phyloP scores from a whole-genome alignment of 2,888 invertebrate genomes.

The Sinopyrophorus schimmeli region DNA sequence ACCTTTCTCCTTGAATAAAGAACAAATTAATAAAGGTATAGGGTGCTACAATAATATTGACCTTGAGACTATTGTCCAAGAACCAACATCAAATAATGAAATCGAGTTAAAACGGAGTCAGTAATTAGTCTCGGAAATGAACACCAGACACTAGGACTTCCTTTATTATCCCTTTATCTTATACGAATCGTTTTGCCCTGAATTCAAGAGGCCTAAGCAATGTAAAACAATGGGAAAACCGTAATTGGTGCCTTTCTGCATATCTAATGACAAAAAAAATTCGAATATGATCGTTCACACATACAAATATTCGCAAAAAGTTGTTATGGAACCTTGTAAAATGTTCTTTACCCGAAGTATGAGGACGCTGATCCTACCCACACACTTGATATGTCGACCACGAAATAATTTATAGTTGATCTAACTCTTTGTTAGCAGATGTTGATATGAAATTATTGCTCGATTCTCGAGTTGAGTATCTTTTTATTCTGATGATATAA shows the following conservation, averaged over 20 bases:
- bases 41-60: slow-evolving; percentile 17
- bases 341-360: slow-evolving; percentile 23
- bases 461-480: too few relatives aligned
- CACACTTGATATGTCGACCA: slow-evolving; percentile 23
- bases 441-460: too few relatives aligned
- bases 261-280: neutral
- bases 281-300: slow-evolving; percentile 18
- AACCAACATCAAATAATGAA: slow-evolving; percentile 22
- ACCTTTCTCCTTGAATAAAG: neutral
- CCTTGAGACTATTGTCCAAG: slow-evolving; percentile 33
- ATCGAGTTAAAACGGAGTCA: slow-evolving; percentile 30
- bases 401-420: slow-evolving; percentile 20
- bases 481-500: too few relatives aligned
- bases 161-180: slow-evolving; percentile 40
- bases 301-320: slow-evolving; percentile 22
- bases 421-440: slow-evolving; percentile 19
- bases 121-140: slow-evolving; percentile 42
- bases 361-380: slow-evolving; percentile 23
- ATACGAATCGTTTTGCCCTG: slow-evolving; percentile 23
- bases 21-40: slow-evolving; percentile 9
- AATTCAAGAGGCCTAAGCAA: slow-evolving; percentile 13
- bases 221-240: too few relatives aligned
- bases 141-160: slow-evolving; percentile 41
- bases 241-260: neutral
- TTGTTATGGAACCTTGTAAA: slow-evolving; percentile 26